Evolutionary conservation across 1,140 invertebrate species (phyloP).

Genomic region (Calephelis virginiensis): DNA sequence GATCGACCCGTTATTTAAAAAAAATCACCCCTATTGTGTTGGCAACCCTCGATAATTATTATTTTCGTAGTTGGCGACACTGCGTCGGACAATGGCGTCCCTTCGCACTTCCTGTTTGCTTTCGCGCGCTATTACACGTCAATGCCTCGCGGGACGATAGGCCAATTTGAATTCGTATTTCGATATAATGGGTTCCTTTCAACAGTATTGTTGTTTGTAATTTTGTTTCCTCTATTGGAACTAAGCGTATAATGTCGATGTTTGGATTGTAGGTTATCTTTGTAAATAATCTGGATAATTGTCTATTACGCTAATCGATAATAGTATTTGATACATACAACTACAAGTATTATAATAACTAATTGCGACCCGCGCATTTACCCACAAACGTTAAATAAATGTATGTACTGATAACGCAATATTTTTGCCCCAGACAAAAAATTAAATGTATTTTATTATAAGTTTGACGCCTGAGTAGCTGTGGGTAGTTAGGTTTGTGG

Average conservation of each 20-base stretch:
- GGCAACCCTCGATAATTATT: slow-evolving; percentile 73
- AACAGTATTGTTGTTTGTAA: slow-evolving; percentile 48
- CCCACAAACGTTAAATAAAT: too few relatives aligned
- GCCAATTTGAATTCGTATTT: slow-evolving; percentile 73
- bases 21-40: slow-evolving; percentile 53
- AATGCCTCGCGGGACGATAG: slow-evolving; percentile 62
- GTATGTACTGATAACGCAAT: too few relatives aligned
- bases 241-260: slow-evolving; percentile 26
- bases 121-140: slow-evolving; percentile 75
- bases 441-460: too few relatives aligned
- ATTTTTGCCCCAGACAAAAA: too few relatives aligned
- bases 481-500: too few relatives aligned
- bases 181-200: slow-evolving; percentile 59
- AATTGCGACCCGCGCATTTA: background rate
- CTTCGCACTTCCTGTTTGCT: slow-evolving; percentile 72
- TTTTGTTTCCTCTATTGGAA: slow-evolving; percentile 49
- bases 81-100: slow-evolving; percentile 64
- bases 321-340: background rate
- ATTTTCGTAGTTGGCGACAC: slow-evolving; percentile 76
- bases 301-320: background rate
- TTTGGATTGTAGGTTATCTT: slow-evolving; percentile 34
- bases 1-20: slow-evolving; percentile 72
- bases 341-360: background rate
- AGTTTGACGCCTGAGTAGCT: too few relatives aligned
- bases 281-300: slow-evolving; percentile 32